These are phyloP conservation scores for Amphipyra berbera DNA, from an alignment of 2,888 invertebrate genomes.

Conservation along the genomic window DNA sequence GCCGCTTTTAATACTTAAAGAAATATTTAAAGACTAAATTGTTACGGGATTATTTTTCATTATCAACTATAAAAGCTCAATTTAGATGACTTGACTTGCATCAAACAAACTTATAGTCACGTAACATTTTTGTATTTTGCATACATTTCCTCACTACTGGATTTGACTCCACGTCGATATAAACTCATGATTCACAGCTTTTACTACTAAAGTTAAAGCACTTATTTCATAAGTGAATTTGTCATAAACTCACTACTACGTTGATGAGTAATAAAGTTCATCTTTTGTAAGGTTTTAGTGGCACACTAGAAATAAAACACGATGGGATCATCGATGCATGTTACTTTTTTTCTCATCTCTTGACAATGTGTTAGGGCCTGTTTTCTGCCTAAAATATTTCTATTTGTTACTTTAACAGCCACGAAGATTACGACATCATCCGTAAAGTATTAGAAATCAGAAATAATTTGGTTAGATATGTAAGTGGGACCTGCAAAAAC, in stretches of 20 bases:
- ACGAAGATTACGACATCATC: too few species aligned
- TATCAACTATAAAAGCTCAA: not conserved
- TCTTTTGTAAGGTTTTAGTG: too few species aligned
- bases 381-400: too few species aligned
- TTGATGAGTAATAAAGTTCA: conserved; percentile 11
- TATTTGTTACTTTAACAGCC: too few species aligned
- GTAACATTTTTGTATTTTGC: conserved; percentile 9
- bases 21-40: too few species aligned
- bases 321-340: too few species aligned
- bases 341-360: too few species aligned
- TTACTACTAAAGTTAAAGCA: conserved; percentile 19
- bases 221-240: conserved; percentile 25
- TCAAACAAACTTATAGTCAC: not conserved
- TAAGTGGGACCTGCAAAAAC: not conserved
- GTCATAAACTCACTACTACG: conserved; percentile 11
- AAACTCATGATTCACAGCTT: conserved; percentile 45
- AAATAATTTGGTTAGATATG: not conserved
- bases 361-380: too few species aligned
- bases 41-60: too few species aligned
- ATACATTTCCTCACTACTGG: conserved; percentile 19
- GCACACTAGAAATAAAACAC: too few species aligned
- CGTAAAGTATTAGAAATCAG: too few species aligned
- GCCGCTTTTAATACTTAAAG: too few species aligned
- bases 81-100: not conserved
- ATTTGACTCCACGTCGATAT: conserved; percentile 32